Base-by-base conservation (phyloP, 2,113 vertebrate genomes). In the Protomyctophum bolini region DNA sequence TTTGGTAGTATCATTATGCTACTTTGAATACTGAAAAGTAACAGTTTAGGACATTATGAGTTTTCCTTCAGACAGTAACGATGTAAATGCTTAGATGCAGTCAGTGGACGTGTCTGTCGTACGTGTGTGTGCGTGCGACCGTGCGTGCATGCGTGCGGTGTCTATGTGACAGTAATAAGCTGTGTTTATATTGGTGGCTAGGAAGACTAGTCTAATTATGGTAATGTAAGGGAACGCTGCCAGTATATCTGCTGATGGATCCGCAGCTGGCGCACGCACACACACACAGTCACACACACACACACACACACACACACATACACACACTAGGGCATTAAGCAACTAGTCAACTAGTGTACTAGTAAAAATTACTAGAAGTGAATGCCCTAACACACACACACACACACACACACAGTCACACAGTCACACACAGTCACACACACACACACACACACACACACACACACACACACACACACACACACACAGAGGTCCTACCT, bases 111-210 rank as follows among this genome's bases (percentile, higher is more conserved):
- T 41, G 33, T 41, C 21, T 21, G 21, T 4, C 8, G 1, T 58
- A 63, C 6, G 9, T 72, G 52, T 10, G 60, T 33, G 49, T 59
- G 52, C 54, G 63, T 10, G 29, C 57, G 15, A 29, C 10, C 2
- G 56, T 49, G 56, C 33, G 45, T 41, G 57, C n/a, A 21, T 54
- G 55, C 50, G 47, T 63, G 28, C 66, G 15, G 58, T 9, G 51
- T 78, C 74, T 63, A 57, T 14, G 51, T 87, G 88, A 83, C 85
- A 87, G 83, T 87, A 91, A 91, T 89, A 87, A 88, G 88, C 78
- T 79, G 84, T 88, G 81, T 89, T 89, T 87, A 81, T 79, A 83
- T 83, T 75, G 8, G 77, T 86, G 85, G 82, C 81, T 77, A 83
- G 81, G 73, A 87, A 69, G 68, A 80, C 79, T 78, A 73, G 86